A percentile compares a stretch with the other conserved stretches of the same genome.
Evolutionary conservation across 1,140 invertebrate genomes (phyloP).

Genomic region (Drosophila willistoni): DNA sequence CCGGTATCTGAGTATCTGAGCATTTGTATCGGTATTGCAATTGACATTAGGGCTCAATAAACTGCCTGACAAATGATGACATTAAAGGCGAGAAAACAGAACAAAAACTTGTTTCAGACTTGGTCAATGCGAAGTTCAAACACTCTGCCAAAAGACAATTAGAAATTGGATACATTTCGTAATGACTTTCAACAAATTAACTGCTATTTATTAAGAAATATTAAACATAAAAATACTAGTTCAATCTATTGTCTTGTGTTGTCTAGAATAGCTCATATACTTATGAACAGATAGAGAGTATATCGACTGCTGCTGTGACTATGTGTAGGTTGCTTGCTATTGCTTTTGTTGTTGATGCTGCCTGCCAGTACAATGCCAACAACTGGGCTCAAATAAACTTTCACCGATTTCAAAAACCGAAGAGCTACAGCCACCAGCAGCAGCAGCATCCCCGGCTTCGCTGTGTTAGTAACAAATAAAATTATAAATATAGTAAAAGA

Average conservation of each 20-base stretch:
- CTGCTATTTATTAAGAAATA: too few species aligned
- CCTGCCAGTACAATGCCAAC: constrained; percentile 68
- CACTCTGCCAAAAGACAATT: constrained; percentile 26
- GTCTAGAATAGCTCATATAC: not conserved
- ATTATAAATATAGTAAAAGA: not conserved
- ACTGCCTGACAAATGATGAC: constrained; percentile 52
- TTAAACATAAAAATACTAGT: too few species aligned
- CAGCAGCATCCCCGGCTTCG: constrained; percentile 11
- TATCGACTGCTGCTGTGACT: constrained; percentile 17
- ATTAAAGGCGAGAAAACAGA: constrained; percentile 24
- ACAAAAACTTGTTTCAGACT: not conserved
- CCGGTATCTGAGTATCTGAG: constrained; percentile 47
- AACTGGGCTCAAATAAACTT: constrained; percentile 71
- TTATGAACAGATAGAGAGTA: constrained; percentile 12
- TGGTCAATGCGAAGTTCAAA: not conserved
- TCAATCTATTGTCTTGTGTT: not conserved
- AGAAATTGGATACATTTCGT: too few species aligned
- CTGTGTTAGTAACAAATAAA: constrained; percentile 7
- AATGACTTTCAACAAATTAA: not conserved
- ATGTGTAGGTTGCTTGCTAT: constrained; percentile 54
- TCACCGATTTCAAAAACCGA: constrained; percentile 73
- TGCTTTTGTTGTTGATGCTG: constrained; percentile 48
- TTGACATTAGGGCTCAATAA: constrained; percentile 39
- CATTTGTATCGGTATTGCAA: constrained; percentile 9
- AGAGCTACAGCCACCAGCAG: constrained; percentile 38